These are phyloP conservation scores for Nyctereutes procyonoides DNA, from an alignment of 2,113 vertebrate genomes.

Conservation along the genomic window DNA sequence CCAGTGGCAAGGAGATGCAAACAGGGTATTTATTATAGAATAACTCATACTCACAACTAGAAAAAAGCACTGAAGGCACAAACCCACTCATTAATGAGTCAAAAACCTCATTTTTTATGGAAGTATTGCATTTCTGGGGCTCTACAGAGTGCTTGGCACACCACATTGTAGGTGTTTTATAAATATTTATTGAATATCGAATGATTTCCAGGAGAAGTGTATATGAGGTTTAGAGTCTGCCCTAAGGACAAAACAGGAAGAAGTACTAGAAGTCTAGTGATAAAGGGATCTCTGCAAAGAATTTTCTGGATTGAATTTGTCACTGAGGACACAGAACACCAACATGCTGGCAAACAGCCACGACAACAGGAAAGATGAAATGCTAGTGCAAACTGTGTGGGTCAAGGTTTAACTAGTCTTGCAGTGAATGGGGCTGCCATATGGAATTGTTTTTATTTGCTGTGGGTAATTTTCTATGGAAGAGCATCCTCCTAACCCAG, in stretches of 20 bases:
- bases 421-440: constrained; percentile 9
- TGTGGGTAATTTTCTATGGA: constrained; percentile 57
- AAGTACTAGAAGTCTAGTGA: neutral
- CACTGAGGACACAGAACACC: neutral
- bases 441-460: constrained; percentile 70
- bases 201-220: constrained; percentile 32
- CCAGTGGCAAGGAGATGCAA: neutral
- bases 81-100: constrained; percentile 4
- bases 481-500: constrained; percentile 32
- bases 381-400: neutral
- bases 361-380: constrained; percentile 28
- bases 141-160: neutral
- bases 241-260: neutral
- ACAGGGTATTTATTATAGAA: constrained; percentile 6
- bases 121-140: constrained; percentile 4
- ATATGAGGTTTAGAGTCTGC: neutral
- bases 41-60: neutral
- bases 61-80: constrained; percentile 16
- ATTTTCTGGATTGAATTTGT: constrained; percentile 56
- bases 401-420: constrained; percentile 49
- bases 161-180: constrained; percentile 7
- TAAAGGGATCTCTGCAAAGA: neutral
- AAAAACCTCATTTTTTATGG: neutral
- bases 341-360: constrained; percentile 52
- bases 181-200: constrained; percentile 60